Evolutionary conservation across 2,797 vertebrate genomes (phyloP).

Genomic region (Meriones psammophilus): DNA sequence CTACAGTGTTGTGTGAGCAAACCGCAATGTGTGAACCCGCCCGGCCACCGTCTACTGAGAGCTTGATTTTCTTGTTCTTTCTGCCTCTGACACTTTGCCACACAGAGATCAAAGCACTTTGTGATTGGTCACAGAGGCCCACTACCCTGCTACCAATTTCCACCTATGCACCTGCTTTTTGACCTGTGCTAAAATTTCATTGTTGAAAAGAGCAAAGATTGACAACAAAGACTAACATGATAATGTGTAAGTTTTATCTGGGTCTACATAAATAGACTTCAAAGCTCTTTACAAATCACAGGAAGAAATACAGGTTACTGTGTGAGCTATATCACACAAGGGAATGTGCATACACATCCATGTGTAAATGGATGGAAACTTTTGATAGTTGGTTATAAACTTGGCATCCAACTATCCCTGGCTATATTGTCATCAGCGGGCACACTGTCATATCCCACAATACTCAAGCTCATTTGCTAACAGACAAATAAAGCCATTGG

Average conservation of each 20-base stretch:
- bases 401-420: background rate
- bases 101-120: background rate
- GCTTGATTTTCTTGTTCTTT: background rate
- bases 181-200: background rate
- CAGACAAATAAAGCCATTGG: background rate
- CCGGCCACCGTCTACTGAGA: background rate
- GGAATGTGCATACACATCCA: background rate
- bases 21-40: conserved; percentile 1
- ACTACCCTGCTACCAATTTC: background rate
- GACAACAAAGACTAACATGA: conserved; percentile 27
- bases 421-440: background rate
- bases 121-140: background rate
- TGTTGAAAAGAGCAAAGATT: conserved; percentile 34
- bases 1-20: background rate
- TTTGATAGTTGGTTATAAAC: background rate
- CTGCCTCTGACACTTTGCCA: background rate
- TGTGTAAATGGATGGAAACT: background rate
- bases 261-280: conserved; percentile 46
- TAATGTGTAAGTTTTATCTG: background rate
- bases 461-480: conserved; percentile 28
- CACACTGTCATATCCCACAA: background rate
- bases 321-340: background rate
- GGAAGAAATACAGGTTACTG: conserved; percentile 25
- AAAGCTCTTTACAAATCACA: background rate
- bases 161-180: conserved; percentile 13